Evolutionary conservation across 2,888 invertebrate genomes (phyloP).

Genomic region (Temnothorax ravouxi): DNA sequence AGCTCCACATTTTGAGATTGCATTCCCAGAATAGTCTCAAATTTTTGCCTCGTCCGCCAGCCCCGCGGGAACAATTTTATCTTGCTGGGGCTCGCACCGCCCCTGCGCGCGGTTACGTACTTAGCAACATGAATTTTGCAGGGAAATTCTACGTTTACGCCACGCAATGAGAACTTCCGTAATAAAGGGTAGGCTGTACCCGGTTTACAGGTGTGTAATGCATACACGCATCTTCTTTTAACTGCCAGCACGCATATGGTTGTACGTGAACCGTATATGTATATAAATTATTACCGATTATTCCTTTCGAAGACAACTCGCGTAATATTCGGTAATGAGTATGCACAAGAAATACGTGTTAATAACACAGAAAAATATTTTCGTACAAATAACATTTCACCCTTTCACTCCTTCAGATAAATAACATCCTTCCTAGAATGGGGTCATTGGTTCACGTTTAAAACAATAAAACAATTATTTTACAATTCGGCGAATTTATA

Average conservation of each 20-base stretch:
- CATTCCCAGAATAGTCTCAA: conserved; percentile 78
- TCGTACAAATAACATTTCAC: not conserved
- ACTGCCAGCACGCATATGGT: conserved; percentile 21
- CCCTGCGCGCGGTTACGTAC: conserved; percentile 36
- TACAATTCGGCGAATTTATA: conserved; percentile 32
- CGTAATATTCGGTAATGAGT: not conserved
- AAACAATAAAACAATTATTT: conserved; percentile 49
- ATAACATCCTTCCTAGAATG: not conserved
- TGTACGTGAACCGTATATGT: not conserved
- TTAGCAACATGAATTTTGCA: conserved; percentile 62
- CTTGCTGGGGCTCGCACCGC: conserved; percentile 40
- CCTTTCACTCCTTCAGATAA: conserved; percentile 1
- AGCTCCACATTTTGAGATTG: conserved; percentile 79
- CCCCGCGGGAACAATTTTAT: conserved; percentile 67
- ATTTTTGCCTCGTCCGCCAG: conserved; percentile 69
- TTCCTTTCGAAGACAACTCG: not conserved
- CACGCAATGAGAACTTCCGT: conserved; percentile 46
- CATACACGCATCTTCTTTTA: conserved; percentile 39
- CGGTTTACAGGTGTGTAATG: conserved; percentile 26
- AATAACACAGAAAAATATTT: not conserved
- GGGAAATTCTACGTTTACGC: conserved; percentile 45
- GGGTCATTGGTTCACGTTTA: conserved; percentile 11
- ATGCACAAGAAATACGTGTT: not conserved
- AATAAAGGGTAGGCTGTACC: conserved; percentile 34
- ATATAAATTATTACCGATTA: conserved; percentile 2